Base-by-base conservation (phyloP, 1,140 invertebrate genomes). In the Bombus soroeensis region DNA sequence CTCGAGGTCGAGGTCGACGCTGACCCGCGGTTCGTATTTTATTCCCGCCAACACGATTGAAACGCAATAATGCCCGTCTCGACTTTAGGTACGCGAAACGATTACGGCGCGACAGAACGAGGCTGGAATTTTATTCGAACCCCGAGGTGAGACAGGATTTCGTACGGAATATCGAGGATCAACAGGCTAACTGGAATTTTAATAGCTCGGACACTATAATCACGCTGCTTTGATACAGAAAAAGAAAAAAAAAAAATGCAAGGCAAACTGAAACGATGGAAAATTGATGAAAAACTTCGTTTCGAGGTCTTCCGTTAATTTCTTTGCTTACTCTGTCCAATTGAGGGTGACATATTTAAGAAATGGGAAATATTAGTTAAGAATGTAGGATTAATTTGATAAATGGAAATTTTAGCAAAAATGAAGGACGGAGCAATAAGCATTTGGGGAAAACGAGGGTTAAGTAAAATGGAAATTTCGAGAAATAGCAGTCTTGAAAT, bases 21-120 rank as follows among this genome's bases (percentile, higher is more conserved):
- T 83, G 85, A 77, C 85, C 85, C 85, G 32, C 34, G 53, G 43
- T 72, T 32, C 53, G 53, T 72, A 64, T n/a, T 81, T 47, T 68
- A 32, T 43, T 74, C 53, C 74, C 74, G 22, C 18, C 72, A 74
- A 74, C 72, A 32, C 73, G 34, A 37, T 9, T 39, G 76, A 80
- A 72, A 85, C 39, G 83, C 70, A 73, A 73, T 74, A 74, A 64
- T 18, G 37, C n/a, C 41, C 66, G 64, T 47, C 75, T 43, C 28
- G 15, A 34, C 47, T 64, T 47, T 73, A 53, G 39, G n/a, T 25
- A 64, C 68, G 78, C 70, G 70, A 85, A 81, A 53, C 53, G 70
- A 74, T 68, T 68, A 68, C 59, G 22, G 4, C 10, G 41, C 43
- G 83, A 80, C 78, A 41, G 77, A 57, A 74, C 77, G 70, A 66